Percentiles rank a stretch among this genome's conserved stretches.
Conservation (phyloP, 2,888 invertebrate species). For the Amaurobius ferox region DNA sequence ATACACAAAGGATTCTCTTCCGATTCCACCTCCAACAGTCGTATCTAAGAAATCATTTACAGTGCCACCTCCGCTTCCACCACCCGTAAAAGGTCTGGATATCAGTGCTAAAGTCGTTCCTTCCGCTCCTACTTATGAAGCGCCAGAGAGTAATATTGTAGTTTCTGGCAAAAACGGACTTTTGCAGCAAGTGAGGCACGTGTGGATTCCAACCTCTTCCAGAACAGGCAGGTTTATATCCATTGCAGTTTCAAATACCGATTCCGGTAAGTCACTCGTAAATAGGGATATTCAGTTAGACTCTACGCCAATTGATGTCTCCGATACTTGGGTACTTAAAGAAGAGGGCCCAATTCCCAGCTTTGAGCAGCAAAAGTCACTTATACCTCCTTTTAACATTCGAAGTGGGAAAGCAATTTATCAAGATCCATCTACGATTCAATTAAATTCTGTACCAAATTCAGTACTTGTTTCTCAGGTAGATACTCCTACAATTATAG, state of each 20-base stretch:
- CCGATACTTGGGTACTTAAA: slow-evolving; percentile 56
- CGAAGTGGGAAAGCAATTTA: slow-evolving; percentile 13
- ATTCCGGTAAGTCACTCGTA: slow-evolving; percentile 20
- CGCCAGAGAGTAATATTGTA: background rate
- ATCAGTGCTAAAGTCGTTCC: background rate
- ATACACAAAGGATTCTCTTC: background rate
- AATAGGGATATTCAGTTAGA: slow-evolving; percentile 29
- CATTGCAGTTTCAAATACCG: slow-evolving; percentile 20
- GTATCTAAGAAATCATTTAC: slow-evolving; percentile 1
- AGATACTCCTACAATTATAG: slow-evolving; percentile 24
- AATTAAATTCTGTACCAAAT: background rate
- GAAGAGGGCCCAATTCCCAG: slow-evolving; percentile 43
- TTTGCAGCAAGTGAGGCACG: slow-evolving; percentile 27
- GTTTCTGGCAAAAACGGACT: background rate
- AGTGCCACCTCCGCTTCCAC: slow-evolving; percentile 1
- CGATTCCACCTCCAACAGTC: background rate
- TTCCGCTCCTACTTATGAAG: background rate
- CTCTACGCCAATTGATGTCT: slow-evolving; percentile 14
- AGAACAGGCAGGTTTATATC: slow-evolving; percentile 61
- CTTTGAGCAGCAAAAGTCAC: slow-evolving; percentile 35
- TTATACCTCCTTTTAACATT: background rate
- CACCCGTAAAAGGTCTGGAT: background rate
- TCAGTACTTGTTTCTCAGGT: background rate
- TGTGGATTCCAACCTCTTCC: slow-evolving; percentile 58
- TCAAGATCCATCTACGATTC: background rate